Evolutionary conservation across 2,888 invertebrate genomes (phyloP).

Genomic region (Gymnocheta viridis): DNA sequence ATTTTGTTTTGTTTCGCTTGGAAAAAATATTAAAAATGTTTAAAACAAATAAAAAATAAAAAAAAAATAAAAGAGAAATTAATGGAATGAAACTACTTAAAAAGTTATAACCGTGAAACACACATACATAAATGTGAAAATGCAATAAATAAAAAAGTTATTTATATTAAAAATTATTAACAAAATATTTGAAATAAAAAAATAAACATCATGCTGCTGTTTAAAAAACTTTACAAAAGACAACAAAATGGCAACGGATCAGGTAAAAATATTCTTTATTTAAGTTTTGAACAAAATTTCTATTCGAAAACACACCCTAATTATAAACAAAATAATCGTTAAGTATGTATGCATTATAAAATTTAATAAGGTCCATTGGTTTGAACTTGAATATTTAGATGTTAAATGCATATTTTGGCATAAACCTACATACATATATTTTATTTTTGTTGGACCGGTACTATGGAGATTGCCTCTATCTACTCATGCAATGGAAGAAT

Average conservation of each 20-base stretch:
- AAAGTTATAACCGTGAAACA: constrained; percentile 43
- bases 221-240: constrained; percentile 61
- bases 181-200: neutral
- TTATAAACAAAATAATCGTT: too few species aligned
- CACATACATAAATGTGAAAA: constrained; percentile 6
- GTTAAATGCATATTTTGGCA: too few species aligned
- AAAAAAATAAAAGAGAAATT: constrained; percentile 47
- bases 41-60: constrained; percentile 18
- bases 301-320: too few species aligned
- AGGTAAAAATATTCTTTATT: constrained; percentile 34
- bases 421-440: too few species aligned
- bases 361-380: too few species aligned
- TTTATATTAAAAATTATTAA: neutral
- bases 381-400: too few species aligned
- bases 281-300: too few species aligned
- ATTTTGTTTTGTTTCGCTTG: constrained; percentile 15
- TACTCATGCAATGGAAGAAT: too few species aligned
- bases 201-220: constrained; percentile 53
- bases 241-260: constrained; percentile 42
- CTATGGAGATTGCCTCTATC: too few species aligned
- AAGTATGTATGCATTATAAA: too few species aligned
- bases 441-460: too few species aligned
- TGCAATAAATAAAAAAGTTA: constrained; percentile 13
- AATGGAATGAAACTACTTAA: constrained; percentile 25
- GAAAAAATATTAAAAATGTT: neutral